phyloP scores from a whole-genome alignment of 2,113 vertebrate species.

The Limnothrissa miodon region DNA sequence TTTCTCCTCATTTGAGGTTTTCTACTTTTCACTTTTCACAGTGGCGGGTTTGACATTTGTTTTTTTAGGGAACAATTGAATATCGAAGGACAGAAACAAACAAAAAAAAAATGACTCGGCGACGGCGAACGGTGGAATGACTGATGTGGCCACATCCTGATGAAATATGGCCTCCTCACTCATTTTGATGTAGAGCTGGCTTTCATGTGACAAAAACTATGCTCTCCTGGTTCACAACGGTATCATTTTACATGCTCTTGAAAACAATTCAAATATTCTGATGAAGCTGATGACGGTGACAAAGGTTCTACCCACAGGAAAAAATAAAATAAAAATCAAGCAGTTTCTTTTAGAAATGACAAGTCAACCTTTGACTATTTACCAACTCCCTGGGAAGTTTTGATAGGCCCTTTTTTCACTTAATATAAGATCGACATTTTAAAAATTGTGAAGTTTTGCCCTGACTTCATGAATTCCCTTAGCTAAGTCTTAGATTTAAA shows the following conservation, averaged over 20 bases:
- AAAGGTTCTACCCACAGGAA: neutral
- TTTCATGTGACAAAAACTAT: constrained; percentile 45
- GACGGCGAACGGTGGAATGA: constrained; percentile 19
- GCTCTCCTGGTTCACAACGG: constrained; percentile 36
- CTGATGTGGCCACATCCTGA: constrained; percentile 42
- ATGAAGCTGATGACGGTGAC: constrained; percentile 15
- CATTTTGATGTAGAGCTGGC: constrained; percentile 40
- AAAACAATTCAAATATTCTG: constrained; percentile 1
- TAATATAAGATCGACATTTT: constrained; percentile 6
- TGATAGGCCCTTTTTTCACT: neutral
- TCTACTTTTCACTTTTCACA: neutral
- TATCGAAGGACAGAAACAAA: neutral
- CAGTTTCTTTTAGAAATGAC: neutral
- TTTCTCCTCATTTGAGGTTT: neutral
- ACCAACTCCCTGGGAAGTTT: constrained; percentile 1
- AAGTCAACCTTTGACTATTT: constrained; percentile 13
- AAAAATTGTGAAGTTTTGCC: neutral
- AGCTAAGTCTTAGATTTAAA: neutral
- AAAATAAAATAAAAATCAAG: neutral
- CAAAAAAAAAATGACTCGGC: neutral
- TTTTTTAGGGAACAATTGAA: neutral
- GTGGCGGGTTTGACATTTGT: neutral
- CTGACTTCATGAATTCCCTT: neutral
- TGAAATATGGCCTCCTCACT: constrained; percentile 34
- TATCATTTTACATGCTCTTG: constrained; percentile 32